These are phyloP conservation scores for Mystacornis crossleyi DNA, from an alignment of 2,113 vertebrate species.

Conservation along the genomic window DNA sequence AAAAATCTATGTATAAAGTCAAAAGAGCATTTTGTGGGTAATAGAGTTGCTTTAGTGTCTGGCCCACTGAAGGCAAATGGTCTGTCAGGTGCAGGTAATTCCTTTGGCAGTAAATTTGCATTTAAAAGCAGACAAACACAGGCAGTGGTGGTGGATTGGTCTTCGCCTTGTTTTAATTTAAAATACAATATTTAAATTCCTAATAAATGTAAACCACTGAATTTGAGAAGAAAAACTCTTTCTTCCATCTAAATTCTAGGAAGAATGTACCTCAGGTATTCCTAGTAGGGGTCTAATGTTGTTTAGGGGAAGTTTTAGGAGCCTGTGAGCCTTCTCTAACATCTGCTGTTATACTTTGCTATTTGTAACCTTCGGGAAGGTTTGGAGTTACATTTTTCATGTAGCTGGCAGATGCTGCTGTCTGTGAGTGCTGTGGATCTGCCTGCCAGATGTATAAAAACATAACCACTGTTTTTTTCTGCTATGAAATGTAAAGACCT, in stretches of 20 bases:
- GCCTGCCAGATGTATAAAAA: not conserved
- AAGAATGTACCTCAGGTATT: not conserved
- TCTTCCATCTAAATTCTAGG: not conserved
- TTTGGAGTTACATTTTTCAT: not conserved
- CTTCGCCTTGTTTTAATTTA: not conserved
- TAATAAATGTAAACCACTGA: not conserved
- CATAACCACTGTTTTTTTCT: rapidly evolving
- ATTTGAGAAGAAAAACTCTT: not conserved
- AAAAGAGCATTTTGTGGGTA: not conserved
- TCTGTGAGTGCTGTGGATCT: not conserved
- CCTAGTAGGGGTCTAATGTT: not conserved
- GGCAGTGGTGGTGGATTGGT: not conserved
- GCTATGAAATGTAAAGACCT: not conserved
- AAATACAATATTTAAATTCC: not conserved
- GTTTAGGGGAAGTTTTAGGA: not conserved
- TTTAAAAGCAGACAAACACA: not conserved
- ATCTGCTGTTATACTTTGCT: not conserved
- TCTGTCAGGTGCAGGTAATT: not conserved
- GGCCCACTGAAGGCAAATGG: not conserved
- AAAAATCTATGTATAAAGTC: not conserved
- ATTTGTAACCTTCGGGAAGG: not conserved
- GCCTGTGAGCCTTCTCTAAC: not conserved
- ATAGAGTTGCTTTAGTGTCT: not conserved
- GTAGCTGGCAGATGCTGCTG: not conserved
- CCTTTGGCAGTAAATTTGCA: not conserved